Percentiles rank a stretch among this genome's conserved stretches.
Evolutionary conservation across 2,888 invertebrate genomes (phyloP).

Genomic region (Lathronympha strigana): DNA sequence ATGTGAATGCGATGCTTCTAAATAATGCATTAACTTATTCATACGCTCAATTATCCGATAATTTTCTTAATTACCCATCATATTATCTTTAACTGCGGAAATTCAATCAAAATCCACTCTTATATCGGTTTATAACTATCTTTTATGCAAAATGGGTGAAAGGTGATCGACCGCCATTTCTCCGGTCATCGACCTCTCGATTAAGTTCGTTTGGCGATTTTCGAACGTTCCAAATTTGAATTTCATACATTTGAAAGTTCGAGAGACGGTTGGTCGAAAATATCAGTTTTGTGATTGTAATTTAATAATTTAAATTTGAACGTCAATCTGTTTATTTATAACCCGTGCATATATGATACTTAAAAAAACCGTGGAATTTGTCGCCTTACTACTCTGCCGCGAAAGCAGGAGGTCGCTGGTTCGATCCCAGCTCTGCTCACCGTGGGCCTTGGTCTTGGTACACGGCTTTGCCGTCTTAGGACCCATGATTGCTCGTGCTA

Average conservation of each 20-base stretch:
- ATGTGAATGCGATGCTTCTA: no score
- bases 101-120: background rate
- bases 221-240: conserved; percentile 31
- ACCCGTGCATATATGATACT: no score
- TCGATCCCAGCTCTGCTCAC: no score
- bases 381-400: no score
- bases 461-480: no score
- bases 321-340: background rate
- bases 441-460: no score
- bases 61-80: background rate
- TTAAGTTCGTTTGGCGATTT: conserved; percentile 51
- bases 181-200: conserved; percentile 47
- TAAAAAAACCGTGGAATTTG: no score
- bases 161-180: conserved; percentile 69
- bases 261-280: conserved; percentile 24
- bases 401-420: no score
- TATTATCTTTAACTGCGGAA: background rate
- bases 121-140: conserved; percentile 42
- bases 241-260: conserved; percentile 33
- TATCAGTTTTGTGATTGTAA: conserved; percentile 26
- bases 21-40: background rate
- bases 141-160: conserved; percentile 77
- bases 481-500: no score
- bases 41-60: background rate
- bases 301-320: background rate